Evolutionary conservation across 2,797 vertebrate genomes (phyloP).

Genomic region (Gila robusta): DNA sequence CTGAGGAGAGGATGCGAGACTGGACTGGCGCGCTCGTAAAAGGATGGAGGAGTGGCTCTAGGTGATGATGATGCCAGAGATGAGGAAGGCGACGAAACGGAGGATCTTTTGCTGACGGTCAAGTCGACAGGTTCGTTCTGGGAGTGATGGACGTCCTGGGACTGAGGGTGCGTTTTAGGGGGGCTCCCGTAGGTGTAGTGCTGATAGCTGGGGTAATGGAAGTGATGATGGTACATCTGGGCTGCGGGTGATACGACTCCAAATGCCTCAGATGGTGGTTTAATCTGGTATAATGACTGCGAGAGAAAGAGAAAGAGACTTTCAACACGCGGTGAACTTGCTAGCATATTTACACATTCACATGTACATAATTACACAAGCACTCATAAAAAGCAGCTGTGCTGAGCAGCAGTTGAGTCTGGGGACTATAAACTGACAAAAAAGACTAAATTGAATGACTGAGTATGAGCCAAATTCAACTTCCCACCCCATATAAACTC

Average conservation of each 20-base stretch:
- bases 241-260: conserved; percentile 80
- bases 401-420: conserved; percentile 31
- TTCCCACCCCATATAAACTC: conserved; percentile 44
- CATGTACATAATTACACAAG: conserved; percentile 29
- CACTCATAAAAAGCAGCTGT: conserved; percentile 24
- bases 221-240: conserved; percentile 44
- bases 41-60: conserved; percentile 78
- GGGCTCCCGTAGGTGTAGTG: conserved; percentile 56
- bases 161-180: conserved; percentile 55
- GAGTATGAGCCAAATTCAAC: conserved; percentile 35
- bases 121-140: conserved; percentile 97
- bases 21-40: conserved; percentile 80
- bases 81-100: conserved; percentile 83
- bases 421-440: conserved; percentile 34
- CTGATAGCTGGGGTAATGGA: conserved; percentile 62
- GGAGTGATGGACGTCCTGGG: conserved; percentile 79
- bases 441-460: conserved; percentile 45
- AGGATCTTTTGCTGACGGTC: conserved; percentile 89
- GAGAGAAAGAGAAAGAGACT: conserved; percentile 28
- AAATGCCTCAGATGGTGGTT: conserved; percentile 81
- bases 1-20: conserved; percentile 60
- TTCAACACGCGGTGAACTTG: conserved; percentile 5
- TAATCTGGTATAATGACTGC: conserved; percentile 86
- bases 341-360: conserved; percentile 18
- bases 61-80: conserved; percentile 80